Conservation (phyloP, 2,888 invertebrate species). For the Tyria jacobaeae region DNA sequence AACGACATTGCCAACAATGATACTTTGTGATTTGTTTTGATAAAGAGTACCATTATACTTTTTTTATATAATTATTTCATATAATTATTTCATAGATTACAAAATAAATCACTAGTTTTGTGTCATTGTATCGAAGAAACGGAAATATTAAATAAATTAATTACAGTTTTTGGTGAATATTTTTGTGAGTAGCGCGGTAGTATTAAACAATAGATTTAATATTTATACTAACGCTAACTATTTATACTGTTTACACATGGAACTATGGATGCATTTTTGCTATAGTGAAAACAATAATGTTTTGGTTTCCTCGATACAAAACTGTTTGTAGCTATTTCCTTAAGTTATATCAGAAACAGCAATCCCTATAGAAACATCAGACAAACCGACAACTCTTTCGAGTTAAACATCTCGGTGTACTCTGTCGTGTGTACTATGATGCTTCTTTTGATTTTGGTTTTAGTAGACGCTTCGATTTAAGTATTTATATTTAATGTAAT, state of each 20-base stretch:
- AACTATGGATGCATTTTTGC: not conserved
- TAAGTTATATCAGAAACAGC: constrained; percentile 46
- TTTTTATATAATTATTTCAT: too few relatives aligned
- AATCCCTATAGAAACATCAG: constrained; percentile 25
- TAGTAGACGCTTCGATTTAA: constrained; percentile 75
- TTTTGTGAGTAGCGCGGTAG: not conserved
- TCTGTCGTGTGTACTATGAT: constrained; percentile 58
- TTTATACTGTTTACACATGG: not conserved
- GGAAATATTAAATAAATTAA: constrained; percentile 9
- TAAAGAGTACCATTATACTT: too few relatives aligned
- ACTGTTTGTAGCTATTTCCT: constrained; percentile 34
- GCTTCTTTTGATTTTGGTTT: constrained; percentile 75
- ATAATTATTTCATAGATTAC: constrained; percentile 5
- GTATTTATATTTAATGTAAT: constrained; percentile 66
- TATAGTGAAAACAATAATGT: not conserved
- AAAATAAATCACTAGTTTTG: constrained; percentile 28
- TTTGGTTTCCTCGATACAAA: constrained; percentile 31
- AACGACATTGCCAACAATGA: constrained; percentile 23
- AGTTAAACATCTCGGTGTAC: constrained; percentile 55
- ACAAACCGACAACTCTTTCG: constrained; percentile 40
- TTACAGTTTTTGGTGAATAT: not conserved
- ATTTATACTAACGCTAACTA: not conserved
- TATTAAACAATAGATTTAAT: not conserved
- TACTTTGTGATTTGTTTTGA: constrained; percentile 36
- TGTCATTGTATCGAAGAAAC: constrained; percentile 33